These are phyloP conservation scores for Mustelus asterias DNA, from an alignment of 2,113 vertebrate genomes.

Conservation along the genomic window DNA sequence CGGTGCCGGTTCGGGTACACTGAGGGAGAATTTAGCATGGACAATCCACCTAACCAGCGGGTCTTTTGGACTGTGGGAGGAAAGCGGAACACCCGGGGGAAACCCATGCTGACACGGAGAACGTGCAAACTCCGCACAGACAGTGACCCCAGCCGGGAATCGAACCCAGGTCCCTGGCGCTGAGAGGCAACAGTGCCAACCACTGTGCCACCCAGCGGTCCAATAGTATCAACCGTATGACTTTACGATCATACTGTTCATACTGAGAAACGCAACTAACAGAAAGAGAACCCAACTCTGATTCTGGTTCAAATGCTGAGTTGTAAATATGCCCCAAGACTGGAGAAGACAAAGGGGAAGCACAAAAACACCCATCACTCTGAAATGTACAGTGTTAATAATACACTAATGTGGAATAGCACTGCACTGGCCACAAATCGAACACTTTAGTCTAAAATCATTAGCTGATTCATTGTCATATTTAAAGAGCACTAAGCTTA, in stretches of 20 bases:
- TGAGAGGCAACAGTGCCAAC: too few species aligned
- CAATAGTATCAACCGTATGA: background rate
- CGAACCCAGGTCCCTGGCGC: too few species aligned
- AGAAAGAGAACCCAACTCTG: background rate
- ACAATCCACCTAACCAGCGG: too few species aligned
- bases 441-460: background rate
- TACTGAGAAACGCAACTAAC: background rate
- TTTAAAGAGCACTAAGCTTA: background rate
- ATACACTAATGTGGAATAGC: background rate
- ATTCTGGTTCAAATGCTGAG: background rate
- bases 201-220: background rate
- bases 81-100: too few species aligned
- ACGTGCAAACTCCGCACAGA: too few species aligned
- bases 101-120: too few species aligned
- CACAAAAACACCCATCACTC: background rate
- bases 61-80: too few species aligned
- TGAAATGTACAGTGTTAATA: background rate
- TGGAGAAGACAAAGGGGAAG: background rate
- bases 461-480: background rate
- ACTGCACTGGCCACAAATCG: background rate
- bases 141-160: too few species aligned
- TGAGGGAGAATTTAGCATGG: too few species aligned
- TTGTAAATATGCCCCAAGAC: background rate
- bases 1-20: too few species aligned
- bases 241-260: background rate